Evolutionary conservation across 1,140 invertebrate species (phyloP), one percentile per base, ranked within the genome.

Genomic region (Neodiprion fabricii): DNA sequence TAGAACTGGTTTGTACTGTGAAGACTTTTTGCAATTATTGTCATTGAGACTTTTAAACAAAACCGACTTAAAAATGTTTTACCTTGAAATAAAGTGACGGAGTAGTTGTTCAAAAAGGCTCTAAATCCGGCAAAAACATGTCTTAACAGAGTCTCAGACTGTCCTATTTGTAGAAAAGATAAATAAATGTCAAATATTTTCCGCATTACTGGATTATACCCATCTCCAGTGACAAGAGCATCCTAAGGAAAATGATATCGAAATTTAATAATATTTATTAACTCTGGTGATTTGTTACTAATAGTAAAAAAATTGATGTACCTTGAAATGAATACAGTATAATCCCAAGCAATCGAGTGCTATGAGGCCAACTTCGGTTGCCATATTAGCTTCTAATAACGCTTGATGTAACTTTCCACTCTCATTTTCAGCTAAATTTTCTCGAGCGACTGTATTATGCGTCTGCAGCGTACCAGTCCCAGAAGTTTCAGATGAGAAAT

Each of bases 91-190:
- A 96, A 84, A 10, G 93, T 93, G 75, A 91, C 90, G 72, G 95
- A 95, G 82, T 95, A 96, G 87, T 97, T 96, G 86, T 96, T 97
- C 49, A 98, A 95, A 80, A 98, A 98, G 1, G 95, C 93, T 79
- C 97, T 91, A 40, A 98, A 87, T 0, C 95, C 94, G 10, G 96
- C 96, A 87, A 99, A 98, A 5, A 97, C 92, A 84, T 98, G 96
- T 79, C 95, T 95, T 79, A 96, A 93, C 40, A 98, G 87, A 11
- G 91, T 93, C 86, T 98, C 97, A 48, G 96, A 97, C 84, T 98
- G 97, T 5, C 96, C 95, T 40, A 95, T 91, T 86, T 96, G 93
- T 11, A 99, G 89, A 79, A 98, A 94, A 7, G 92, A 92, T n/a
- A 99, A 84, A 83, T 98, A 96, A 48, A 97, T 92, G 69, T 92